A percentile compares a stretch with the other conserved stretches of the same genome.
Conservation (phyloP, 2,113 vertebrate species). For the Sapayoa aenigma region DNA sequence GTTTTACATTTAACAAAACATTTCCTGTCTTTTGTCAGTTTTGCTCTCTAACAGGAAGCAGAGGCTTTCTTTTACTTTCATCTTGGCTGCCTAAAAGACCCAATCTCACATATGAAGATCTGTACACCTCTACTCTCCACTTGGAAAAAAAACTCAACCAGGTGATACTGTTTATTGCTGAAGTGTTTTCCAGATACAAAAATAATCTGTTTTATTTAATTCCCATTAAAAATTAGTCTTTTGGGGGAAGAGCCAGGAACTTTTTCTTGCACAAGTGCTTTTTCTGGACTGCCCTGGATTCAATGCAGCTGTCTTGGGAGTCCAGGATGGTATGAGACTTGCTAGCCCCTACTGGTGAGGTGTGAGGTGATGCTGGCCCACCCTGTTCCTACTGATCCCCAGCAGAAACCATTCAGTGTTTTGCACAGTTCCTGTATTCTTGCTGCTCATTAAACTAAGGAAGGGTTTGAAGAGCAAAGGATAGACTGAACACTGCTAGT, state of each 20-base stretch:
- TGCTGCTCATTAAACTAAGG: accelerated
- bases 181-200: background rate
- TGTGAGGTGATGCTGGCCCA: accelerated
- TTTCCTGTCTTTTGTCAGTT: background rate
- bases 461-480: background rate
- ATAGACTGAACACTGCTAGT: background rate
- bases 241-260: background rate
- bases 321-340: background rate
- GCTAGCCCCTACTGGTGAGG: background rate
- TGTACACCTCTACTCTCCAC: background rate
- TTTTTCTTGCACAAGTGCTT: background rate
- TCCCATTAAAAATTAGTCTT: background rate
- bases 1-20: background rate
- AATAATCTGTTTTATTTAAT: background rate
- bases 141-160: background rate
- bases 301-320: background rate
- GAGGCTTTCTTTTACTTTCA: background rate
- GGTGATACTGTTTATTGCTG: background rate
- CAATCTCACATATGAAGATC: background rate
- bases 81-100: background rate
- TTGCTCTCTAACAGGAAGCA: background rate
- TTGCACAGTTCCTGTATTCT: background rate
- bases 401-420: background rate
- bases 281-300: background rate
- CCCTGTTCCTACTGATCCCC: accelerated